These are phyloP conservation scores for Pungitius pungitius DNA, from an alignment of 2,113 vertebrate species.

Conservation along the genomic window DNA sequence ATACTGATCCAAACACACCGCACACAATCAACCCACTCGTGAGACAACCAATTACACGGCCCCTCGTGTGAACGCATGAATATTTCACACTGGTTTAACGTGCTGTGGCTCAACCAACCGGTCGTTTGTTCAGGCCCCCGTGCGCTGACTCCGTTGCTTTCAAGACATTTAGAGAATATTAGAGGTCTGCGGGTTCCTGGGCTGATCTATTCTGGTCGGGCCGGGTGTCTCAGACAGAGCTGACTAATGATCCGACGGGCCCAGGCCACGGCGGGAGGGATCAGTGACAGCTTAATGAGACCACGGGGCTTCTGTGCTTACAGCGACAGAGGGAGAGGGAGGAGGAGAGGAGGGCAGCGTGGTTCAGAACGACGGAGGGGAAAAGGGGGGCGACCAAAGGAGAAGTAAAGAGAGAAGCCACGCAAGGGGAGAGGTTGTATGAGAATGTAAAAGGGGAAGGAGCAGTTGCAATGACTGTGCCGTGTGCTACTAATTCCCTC, in stretches of 20 bases:
- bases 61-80: neutral
- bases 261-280: conserved; percentile 51
- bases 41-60: conserved; percentile 2
- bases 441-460: neutral
- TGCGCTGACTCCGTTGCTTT: conserved; percentile 8
- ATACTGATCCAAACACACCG: neutral
- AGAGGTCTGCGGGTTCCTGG: conserved; percentile 40
- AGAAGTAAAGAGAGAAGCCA: neutral
- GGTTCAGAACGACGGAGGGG: neutral
- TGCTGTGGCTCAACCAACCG: neutral
- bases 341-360: neutral
- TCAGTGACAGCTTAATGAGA: conserved; percentile 68
- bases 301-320: conserved; percentile 56
- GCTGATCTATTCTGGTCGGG: conserved; percentile 63
- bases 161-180: conserved; percentile 59
- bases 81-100: conserved; percentile 33
- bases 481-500: conserved; percentile 47
- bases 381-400: neutral
- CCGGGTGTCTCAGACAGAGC: conserved; percentile 48
- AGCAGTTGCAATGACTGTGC: conserved; percentile 41
- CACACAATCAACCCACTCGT: conserved; percentile 19
- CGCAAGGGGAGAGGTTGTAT: neutral
- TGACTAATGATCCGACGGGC: conserved; percentile 62
- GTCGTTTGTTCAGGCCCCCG: conserved; percentile 18
- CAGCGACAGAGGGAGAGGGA: conserved; percentile 29